Base-by-base conservation (phyloP, 2,113 vertebrate genomes). In the Myotis yumanensis region DNA sequence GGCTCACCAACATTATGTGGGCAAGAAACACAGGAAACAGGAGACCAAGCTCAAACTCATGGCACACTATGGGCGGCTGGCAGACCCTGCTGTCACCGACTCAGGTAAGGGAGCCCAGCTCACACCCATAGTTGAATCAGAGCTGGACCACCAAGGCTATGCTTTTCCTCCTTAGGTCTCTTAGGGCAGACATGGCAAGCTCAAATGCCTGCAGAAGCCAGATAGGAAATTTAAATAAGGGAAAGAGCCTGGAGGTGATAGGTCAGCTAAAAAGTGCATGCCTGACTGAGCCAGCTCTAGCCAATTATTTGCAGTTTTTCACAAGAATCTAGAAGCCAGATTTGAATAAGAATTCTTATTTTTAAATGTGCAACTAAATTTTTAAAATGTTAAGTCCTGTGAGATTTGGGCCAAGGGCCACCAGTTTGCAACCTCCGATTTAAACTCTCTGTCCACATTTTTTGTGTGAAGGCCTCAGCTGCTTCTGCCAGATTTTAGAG, bases 1-100 rank as follows among this genome's bases (percentile, higher is more conserved):
- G 99, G 99, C 99, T 96, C 98, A 99, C 89, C 99, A 99, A 94
- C 99, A 99, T 97, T 99, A 99, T 1, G 98, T 97, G 64, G 99
- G 99, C 98, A 99, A 99, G 98, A 99, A 99, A 97, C 99, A 99
- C 96, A 98, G 98, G 97, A 99, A 99, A 95, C 99, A 99, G 91
- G 98, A 99, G 98, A 99, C 99, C 89, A 99, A 99, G 98, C 98
- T 98, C 97, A 99, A 99, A 95, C 98, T 99, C 96, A 99, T 99
- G 99, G 99, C 99, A n/a, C 99, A 99, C 71, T 99, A 99, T 1
- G 99, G 99, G 6, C 98, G 99, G 40, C 98, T 99, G 62, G 97
- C 98, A 1, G 98, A 98, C 51, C 97, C 98, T 66, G 96, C 98
- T 0, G 97, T 97, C 1, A 94, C 97, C 2, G 98, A 98, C 86